A percentile compares a stretch with the other conserved stretches of the same genome.
These are phyloP conservation scores for Cecropterus lyciades DNA, from an alignment of 1,140 invertebrate species.

Conservation along the genomic window DNA sequence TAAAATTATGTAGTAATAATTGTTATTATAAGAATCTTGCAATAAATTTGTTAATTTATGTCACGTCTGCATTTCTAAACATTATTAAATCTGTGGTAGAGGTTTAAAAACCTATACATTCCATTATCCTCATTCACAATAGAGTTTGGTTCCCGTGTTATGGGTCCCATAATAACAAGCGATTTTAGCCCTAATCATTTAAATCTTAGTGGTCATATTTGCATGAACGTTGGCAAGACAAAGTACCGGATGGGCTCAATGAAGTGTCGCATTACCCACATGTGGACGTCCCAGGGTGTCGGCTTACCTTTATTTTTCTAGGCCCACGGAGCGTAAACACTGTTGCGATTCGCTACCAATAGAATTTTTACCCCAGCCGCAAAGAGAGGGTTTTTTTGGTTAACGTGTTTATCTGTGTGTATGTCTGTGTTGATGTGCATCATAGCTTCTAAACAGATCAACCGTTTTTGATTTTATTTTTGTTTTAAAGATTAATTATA, in stretches of 20 bases:
- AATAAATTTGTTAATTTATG: too few relatives aligned
- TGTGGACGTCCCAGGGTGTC: conserved; percentile 34
- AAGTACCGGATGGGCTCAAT: conserved; percentile 30
- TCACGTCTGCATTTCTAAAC: not conserved
- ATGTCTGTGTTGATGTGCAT: too few relatives aligned
- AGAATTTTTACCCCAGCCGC: too few relatives aligned
- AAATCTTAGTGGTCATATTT: conserved; percentile 5
- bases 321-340: conserved; percentile 2
- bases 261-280: conserved; percentile 29
- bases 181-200: not conserved
- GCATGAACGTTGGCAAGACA: not conserved
- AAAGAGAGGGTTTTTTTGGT: too few relatives aligned
- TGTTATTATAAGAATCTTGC: too few relatives aligned
- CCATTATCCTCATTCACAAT: conserved; percentile 14
- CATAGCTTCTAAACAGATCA: too few relatives aligned
- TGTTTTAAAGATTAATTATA: too few relatives aligned
- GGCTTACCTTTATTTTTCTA: conserved; percentile 26
- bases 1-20: too few relatives aligned
- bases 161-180: not conserved
- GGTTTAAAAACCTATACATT: conserved; percentile 1
- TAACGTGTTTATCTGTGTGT: too few relatives aligned
- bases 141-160: not conserved
- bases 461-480: too few relatives aligned
- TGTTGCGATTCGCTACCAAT: not conserved
- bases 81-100: not conserved